phyloP scores from a whole-genome alignment of 2,888 invertebrate species.

The Mechanitis mazaeus region DNA sequence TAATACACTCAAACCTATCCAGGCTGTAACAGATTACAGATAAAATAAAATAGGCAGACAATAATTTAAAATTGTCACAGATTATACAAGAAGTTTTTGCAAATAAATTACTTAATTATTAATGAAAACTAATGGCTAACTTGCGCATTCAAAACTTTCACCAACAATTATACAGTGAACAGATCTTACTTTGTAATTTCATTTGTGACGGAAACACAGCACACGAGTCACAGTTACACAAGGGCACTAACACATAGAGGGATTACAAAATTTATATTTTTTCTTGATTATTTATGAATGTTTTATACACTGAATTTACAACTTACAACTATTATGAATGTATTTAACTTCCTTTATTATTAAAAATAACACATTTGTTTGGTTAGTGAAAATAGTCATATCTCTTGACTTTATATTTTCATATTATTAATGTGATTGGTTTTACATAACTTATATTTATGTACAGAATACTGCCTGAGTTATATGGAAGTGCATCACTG shows the following conservation, averaged over 20 bases:
- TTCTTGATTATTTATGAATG: conserved; percentile 41
- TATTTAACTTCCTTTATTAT: conserved; percentile 40
- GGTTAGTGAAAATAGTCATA: conserved; percentile 49
- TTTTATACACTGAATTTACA: conserved; percentile 61
- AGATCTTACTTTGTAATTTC: conserved; percentile 47
- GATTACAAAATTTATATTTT: conserved; percentile 41
- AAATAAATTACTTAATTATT: conserved; percentile 38
- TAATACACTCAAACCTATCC: conserved; percentile 49
- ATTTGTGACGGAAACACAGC: conserved; percentile 60
- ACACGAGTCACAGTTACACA: conserved; percentile 45
- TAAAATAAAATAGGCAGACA: conserved; percentile 52
- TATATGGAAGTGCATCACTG: conserved; percentile 50
- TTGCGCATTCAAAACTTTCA: conserved; percentile 40
- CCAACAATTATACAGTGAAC: conserved; percentile 47
- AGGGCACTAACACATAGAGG: conserved; percentile 37
- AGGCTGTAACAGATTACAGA: conserved; percentile 38
- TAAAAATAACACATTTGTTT: conserved; percentile 54
- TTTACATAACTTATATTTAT: conserved; percentile 53
- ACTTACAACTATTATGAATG: conserved; percentile 35
- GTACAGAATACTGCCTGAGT: conserved; percentile 68
- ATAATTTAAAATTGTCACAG: conserved; percentile 40
- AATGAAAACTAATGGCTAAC: conserved; percentile 37
- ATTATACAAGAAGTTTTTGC: conserved; percentile 33
- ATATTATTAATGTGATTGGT: conserved; percentile 54
- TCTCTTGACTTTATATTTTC: conserved; percentile 41